Conservation (phyloP, 2,113 vertebrate genomes). For the Pycnonotus jocosus region DNA sequence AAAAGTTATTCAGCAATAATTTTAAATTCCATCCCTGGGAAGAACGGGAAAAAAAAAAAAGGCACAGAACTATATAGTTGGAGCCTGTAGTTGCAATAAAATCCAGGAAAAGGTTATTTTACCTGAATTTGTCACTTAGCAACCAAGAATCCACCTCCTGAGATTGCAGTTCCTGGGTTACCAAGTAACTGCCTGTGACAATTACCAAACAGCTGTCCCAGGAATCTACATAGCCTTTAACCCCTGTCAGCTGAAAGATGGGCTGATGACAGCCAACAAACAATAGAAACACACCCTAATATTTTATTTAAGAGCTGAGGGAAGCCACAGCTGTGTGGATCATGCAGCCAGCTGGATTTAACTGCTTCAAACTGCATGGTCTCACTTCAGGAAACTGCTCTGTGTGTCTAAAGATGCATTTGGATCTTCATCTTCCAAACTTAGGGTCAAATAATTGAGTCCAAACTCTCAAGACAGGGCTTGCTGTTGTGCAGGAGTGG, state of each 20-base stretch:
- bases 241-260: constrained; percentile 55
- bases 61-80: not conserved
- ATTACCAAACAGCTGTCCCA: constrained; percentile 69
- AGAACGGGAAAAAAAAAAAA: not conserved
- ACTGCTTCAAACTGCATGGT: constrained; percentile 18
- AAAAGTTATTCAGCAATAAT: constrained; percentile 21
- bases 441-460: not conserved
- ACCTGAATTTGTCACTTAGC: constrained; percentile 73
- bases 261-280: constrained; percentile 58
- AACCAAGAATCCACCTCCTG: constrained; percentile 61
- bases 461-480: not conserved
- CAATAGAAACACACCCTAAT: constrained; percentile 66
- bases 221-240: constrained; percentile 71
- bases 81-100: constrained; percentile 22
- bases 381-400: not conserved
- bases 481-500: not conserved
- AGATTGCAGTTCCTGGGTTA: constrained; percentile 58
- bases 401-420: not conserved
- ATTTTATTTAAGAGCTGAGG: constrained; percentile 70
- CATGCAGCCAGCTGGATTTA: constrained; percentile 33
- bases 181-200: constrained; percentile 68
- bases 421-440: not conserved
- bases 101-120: constrained; percentile 56
- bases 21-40: not conserved
- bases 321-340: constrained; percentile 61